Evolutionary conservation across 2,888 invertebrate species (phyloP).

Genomic region (Tetramorium bicarinatum): DNA sequence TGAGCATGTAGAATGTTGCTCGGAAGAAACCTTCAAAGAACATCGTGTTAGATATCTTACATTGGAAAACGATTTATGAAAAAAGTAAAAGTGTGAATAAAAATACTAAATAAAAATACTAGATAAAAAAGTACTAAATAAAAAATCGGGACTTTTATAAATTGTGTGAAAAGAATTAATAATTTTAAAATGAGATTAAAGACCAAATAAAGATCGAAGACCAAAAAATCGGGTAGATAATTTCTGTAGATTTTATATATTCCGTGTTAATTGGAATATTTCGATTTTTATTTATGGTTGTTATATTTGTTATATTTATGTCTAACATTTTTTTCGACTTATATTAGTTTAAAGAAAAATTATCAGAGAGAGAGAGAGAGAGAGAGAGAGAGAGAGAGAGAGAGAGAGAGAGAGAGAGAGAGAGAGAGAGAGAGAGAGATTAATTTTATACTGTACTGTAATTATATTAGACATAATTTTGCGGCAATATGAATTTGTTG

Average conservation of each 20-base stretch:
- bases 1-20: conserved; percentile 64
- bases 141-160: neutral
- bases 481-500: conserved; percentile 17
- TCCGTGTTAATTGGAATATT: neutral
- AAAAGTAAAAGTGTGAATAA: neutral
- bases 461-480: conserved; percentile 24
- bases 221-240: neutral
- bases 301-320: neutral
- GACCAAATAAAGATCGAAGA: neutral
- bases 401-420: neutral
- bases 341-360: neutral
- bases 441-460: conserved; percentile 24
- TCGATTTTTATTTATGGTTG: neutral
- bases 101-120: neutral
- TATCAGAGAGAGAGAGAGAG: neutral
- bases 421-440: no score
- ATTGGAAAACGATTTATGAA: neutral
- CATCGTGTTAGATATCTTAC: neutral
- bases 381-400: no score
- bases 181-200: neutral
- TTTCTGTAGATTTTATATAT: neutral
- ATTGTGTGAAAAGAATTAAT: neutral
- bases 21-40: conserved; percentile 28
- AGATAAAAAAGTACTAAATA: no score
- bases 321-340: neutral